A percentile compares a stretch with the other conserved stretches of the same genome.
phyloP scores from a whole-genome alignment of 2,113 vertebrate species.

The Synodontis membranacea region DNA sequence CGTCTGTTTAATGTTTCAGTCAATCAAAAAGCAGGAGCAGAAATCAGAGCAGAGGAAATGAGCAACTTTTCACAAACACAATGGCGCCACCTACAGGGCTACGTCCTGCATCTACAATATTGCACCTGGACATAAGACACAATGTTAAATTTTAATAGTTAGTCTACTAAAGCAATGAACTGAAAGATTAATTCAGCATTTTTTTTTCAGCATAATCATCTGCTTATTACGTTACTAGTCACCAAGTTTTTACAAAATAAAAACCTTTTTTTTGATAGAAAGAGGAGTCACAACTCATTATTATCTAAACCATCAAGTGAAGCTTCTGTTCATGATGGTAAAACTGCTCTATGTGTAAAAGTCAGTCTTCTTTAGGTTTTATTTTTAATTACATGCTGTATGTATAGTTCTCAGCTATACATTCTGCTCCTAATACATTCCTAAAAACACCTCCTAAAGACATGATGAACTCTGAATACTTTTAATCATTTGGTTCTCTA shows the following conservation, averaged over 20 bases:
- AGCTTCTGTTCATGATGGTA: background rate
- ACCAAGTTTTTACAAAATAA: no score
- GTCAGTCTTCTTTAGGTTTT: background rate
- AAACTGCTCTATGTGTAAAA: background rate
- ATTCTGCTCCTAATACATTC: background rate
- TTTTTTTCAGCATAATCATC: background rate
- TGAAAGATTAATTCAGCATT: no score
- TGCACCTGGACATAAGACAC: background rate
- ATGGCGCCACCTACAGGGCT: slow-evolving; percentile 64
- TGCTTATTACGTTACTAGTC: background rate
- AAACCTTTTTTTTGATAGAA: background rate
- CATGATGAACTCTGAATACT: background rate
- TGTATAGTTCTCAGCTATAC: background rate
- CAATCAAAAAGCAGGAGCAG: background rate
- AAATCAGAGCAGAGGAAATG: background rate
- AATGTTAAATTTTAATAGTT: no score
- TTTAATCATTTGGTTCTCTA: background rate
- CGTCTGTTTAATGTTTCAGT: background rate
- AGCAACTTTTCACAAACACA: background rate
- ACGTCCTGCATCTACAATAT: background rate
- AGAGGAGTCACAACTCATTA: background rate
- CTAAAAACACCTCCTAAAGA: background rate
- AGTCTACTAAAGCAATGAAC: background rate
- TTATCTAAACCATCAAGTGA: background rate
- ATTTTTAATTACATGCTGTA: background rate